Evolutionary conservation across 2,888 invertebrate species (phyloP).

Genomic region (Fragum fragum): DNA sequence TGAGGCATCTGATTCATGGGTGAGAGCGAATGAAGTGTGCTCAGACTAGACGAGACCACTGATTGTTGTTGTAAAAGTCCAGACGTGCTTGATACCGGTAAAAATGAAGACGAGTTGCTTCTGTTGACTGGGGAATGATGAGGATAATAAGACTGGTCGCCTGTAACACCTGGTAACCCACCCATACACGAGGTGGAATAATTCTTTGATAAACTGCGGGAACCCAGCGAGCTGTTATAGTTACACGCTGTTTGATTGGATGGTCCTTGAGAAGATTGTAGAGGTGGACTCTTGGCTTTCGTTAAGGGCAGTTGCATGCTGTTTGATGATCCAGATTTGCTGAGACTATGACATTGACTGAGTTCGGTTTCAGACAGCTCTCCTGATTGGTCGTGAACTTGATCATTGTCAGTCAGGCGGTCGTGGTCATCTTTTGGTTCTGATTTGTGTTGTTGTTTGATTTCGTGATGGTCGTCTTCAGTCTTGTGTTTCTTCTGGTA

Average conservation of each 20-base stretch:
- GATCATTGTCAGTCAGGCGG: conserved; percentile 58
- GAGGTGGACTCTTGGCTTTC: conserved; percentile 68
- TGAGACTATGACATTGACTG: conserved; percentile 67
- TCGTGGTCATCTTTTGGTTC: conserved; percentile 73
- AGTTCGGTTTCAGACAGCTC: conserved; percentile 71
- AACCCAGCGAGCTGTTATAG: conserved; percentile 54
- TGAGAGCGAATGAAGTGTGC: conserved; percentile 66
- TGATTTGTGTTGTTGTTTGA: conserved; percentile 45
- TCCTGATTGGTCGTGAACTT: conserved; percentile 64
- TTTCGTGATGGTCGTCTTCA: conserved; percentile 63
- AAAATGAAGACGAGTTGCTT: conserved; percentile 72
- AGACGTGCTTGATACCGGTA: conserved; percentile 75
- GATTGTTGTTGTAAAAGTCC: conserved; percentile 73
- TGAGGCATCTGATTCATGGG: conserved; percentile 78
- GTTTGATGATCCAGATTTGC: conserved; percentile 66
- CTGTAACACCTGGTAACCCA: conserved; percentile 44
- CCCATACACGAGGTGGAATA: conserved; percentile 75
- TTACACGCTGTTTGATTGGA: conserved; percentile 68
- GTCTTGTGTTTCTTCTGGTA: conserved; percentile 71
- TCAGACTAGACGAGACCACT: conserved; percentile 72
- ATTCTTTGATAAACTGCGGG: conserved; percentile 60
- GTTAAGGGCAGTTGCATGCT: conserved; percentile 64
- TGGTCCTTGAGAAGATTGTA: conserved; percentile 64
- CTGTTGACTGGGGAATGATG: conserved; percentile 79
- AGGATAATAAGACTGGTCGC: conserved; percentile 80